These are phyloP conservation scores for Trichogramma evanescens DNA, from an alignment of 2,888 invertebrate genomes.

Conservation along the genomic window DNA sequence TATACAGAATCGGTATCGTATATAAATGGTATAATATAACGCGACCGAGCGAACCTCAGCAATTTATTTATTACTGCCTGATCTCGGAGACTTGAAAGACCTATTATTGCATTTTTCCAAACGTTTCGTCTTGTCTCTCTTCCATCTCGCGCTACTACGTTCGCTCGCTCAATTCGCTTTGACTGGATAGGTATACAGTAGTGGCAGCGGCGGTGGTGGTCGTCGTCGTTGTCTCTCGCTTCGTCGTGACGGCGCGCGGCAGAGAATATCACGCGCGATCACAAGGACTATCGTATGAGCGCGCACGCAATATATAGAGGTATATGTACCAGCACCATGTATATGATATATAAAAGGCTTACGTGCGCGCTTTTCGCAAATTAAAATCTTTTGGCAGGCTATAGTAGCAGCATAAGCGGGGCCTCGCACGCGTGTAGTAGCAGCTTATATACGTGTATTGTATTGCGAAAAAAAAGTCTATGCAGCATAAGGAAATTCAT, in stretches of 20 bases:
- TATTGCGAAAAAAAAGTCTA: no score
- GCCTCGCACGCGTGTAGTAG: not conserved
- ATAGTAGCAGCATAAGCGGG: conserved; percentile 3
- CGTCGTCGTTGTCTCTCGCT: no score
- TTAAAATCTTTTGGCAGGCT: conserved; percentile 18
- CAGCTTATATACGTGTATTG: no score
- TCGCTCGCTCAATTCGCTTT: not conserved
- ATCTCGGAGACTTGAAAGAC: conserved; percentile 26
- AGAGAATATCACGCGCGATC: no score
- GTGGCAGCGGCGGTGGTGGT: no score
- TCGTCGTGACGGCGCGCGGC: no score
- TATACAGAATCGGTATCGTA: no score
- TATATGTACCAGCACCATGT: not conserved
- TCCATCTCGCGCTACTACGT: not conserved
- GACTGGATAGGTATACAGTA: no score
- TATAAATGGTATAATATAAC: not conserved
- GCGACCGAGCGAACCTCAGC: conserved; percentile 32
- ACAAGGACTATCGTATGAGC: no score
- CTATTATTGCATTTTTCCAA: conserved; percentile 47
- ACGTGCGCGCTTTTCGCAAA: conserved; percentile 17
- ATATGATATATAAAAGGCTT: conserved; percentile 15
- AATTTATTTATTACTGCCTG: conserved; percentile 47
- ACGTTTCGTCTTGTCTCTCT: conserved; percentile 16
- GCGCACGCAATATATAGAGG: no score
- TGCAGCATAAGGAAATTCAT: conserved; percentile 9